Evolutionary conservation across 30 jellyfish, hydroid and myxozoan genomes (phyloP).

Genomic region (Aurelia aurita): DNA sequence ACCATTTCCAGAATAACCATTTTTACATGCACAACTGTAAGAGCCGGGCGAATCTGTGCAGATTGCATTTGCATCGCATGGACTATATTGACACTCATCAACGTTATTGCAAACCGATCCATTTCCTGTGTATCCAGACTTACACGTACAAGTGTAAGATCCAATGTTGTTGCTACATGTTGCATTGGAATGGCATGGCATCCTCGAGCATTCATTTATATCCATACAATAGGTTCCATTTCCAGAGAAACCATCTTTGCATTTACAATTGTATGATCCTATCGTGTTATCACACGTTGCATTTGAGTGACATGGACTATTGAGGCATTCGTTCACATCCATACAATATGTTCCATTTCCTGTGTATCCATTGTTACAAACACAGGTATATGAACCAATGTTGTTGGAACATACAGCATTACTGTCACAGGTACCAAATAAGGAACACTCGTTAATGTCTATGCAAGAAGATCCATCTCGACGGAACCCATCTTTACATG

Average conservation of each 20-base stretch:
- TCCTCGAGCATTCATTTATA: constrained; percentile 46
- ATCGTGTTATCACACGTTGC: constrained; percentile 5
- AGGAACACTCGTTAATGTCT: constrained; percentile 48
- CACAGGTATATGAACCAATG: constrained; percentile 9
- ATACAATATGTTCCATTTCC: too few species aligned
- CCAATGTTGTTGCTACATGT: constrained; percentile 45
- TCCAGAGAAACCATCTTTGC: constrained; percentile 45
- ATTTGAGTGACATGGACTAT: neutral
- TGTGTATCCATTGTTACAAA: neutral
- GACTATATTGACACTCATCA: neutral
- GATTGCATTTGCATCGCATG: neutral
- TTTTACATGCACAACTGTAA: neutral
- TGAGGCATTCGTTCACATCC: neutral
- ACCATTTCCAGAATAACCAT: neutral
- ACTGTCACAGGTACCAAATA: constrained; percentile 9
- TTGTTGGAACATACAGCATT: constrained; percentile 25
- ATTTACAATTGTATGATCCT: constrained; percentile 8
- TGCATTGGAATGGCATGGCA: constrained; percentile 49
- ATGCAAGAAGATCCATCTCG: constrained; percentile 69
- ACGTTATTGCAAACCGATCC: constrained; percentile 22
- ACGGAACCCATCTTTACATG: constrained; percentile 51
- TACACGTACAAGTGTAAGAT: constrained; percentile 21
- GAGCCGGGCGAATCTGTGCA: neutral
- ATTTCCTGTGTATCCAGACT: constrained; percentile 32
- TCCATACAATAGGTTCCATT: constrained; percentile 41